phyloP scores from a whole-genome alignment of 2,113 vertebrate species.

The Dendropsophus ebraccatus region DNA sequence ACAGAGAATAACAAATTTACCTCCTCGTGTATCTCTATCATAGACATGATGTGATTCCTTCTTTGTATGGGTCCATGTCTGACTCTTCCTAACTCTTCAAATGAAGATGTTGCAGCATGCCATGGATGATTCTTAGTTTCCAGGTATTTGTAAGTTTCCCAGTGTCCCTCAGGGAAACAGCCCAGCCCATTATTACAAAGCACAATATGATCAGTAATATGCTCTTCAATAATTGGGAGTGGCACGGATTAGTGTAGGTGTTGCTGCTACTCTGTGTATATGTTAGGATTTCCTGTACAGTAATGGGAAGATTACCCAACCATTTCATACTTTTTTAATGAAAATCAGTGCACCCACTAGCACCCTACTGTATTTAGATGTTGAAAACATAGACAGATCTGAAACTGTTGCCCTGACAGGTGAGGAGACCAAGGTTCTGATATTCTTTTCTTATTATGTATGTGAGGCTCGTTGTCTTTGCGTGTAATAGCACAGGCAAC shows the following conservation, averaged over 20 bases:
- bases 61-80: background rate
- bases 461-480: too few species aligned
- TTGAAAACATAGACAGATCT: too few species aligned
- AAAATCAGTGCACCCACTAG: too few species aligned
- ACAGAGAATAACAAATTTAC: conserved; percentile 1
- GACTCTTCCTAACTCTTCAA: background rate
- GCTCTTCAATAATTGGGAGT: conserved; percentile 24
- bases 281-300: background rate
- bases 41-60: background rate
- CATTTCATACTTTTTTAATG: too few species aligned
- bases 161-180: conserved; percentile 13
- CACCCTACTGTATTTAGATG: too few species aligned
- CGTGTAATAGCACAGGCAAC: too few species aligned
- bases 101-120: conserved; percentile 8
- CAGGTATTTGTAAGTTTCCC: conserved; percentile 6
- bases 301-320: background rate
- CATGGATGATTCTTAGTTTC: background rate
- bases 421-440: too few species aligned
- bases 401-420: too few species aligned
- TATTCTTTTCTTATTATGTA: too few species aligned
- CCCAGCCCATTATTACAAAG: conserved; percentile 31
- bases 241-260: conserved; percentile 7
- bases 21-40: background rate
- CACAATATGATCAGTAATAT: background rate
- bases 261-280: background rate